phyloP scores from a whole-genome alignment of 1,140 invertebrate genomes.

The Kradibia gibbosae region DNA sequence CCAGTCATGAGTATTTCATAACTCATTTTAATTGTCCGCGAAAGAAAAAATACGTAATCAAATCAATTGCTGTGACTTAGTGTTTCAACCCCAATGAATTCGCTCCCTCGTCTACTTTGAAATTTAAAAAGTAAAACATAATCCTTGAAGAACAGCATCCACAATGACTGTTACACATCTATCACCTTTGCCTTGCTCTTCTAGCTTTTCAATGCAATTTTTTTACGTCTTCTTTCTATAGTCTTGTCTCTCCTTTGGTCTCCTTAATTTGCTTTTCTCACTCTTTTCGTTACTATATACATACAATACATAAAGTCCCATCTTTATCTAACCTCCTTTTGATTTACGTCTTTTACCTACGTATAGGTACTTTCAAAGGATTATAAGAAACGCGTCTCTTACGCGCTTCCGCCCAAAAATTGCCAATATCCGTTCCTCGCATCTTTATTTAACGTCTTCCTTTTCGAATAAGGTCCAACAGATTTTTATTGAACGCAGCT shows the following conservation, averaged over 20 bases:
- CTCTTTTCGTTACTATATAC: not conserved
- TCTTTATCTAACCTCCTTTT: not conserved
- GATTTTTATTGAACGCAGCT: constrained; percentile 43
- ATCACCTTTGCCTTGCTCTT: not conserved
- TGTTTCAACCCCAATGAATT: constrained; percentile 19
- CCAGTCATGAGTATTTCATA: not conserved
- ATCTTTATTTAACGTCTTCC: constrained; percentile 60
- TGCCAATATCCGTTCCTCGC: constrained; percentile 63
- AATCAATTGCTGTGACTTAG: constrained; percentile 5
- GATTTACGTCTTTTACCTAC: not conserved
- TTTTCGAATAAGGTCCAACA: constrained; percentile 44
- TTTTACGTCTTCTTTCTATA: not conserved
- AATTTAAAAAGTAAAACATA: constrained; percentile 29
- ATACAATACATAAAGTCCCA: not conserved
- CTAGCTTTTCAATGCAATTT: constrained; percentile 42
- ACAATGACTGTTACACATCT: constrained; percentile 30
- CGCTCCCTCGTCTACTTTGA: not conserved
- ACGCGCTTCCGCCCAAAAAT: constrained; percentile 62
- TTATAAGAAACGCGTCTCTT: constrained; percentile 56
- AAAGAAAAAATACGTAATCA: constrained; percentile 14
- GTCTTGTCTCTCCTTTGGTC: not conserved
- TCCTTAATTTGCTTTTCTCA: not conserved
- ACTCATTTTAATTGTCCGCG: not conserved
- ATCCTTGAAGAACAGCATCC: constrained; percentile 22
- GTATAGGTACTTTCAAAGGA: constrained; percentile 42